Conservation (phyloP, 2,113 vertebrate genomes). For the Tragelaphus scriptus region DNA sequence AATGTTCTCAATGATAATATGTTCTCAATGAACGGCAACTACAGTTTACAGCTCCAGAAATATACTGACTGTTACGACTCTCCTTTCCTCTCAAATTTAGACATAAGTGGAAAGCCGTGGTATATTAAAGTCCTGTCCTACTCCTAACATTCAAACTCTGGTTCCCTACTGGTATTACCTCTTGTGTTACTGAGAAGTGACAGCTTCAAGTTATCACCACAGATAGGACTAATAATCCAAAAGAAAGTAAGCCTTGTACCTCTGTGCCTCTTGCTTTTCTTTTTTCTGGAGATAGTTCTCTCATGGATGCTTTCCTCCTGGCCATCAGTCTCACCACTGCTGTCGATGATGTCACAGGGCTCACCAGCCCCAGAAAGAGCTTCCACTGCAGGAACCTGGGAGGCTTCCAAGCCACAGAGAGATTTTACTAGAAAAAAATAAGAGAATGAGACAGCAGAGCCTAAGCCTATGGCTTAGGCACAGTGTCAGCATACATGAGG, state of each 20-base stretch:
- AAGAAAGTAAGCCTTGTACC: slow-evolving; percentile 75
- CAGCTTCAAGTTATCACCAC: background rate
- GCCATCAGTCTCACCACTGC: slow-evolving; percentile 87
- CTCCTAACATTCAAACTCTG: background rate
- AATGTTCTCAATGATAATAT: background rate
- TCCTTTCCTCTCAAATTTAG: background rate
- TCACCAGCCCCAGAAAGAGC: slow-evolving; percentile 83
- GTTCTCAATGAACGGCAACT: background rate
- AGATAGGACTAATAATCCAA: background rate
- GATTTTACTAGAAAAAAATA: slow-evolving; percentile 87
- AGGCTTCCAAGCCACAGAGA: slow-evolving; percentile 95
- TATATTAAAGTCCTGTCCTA: background rate
- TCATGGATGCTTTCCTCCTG: slow-evolving; percentile 83
- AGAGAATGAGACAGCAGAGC: slow-evolving; percentile 22
- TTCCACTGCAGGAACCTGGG: slow-evolving; percentile 90
- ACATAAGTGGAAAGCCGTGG: background rate
- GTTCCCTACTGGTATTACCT: background rate
- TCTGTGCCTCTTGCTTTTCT: slow-evolving; percentile 95
- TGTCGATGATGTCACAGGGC: slow-evolving; percentile 86
- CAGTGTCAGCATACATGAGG: background rate
- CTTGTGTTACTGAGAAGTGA: background rate
- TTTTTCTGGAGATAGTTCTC: slow-evolving; percentile 83
- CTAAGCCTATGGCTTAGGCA: background rate
- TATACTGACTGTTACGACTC: background rate
- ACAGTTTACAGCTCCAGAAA: background rate